These are phyloP conservation scores for Colostygia pectinataria DNA, from an alignment of 2,888 invertebrate genomes.

Conservation along the genomic window DNA sequence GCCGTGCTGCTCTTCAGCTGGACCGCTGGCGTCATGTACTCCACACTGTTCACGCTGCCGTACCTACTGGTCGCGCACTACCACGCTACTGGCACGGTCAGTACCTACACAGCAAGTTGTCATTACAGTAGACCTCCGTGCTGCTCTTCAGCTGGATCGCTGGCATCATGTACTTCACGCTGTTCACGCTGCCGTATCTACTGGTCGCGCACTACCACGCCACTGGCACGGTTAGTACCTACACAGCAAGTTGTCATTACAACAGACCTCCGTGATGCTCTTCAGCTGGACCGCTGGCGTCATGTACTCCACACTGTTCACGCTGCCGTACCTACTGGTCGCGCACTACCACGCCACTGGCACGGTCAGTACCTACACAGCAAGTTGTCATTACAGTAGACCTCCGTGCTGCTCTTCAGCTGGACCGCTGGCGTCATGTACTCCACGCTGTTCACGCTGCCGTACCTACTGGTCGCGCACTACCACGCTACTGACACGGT, in stretches of 20 bases:
- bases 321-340: conserved; percentile 96
- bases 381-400: too few species aligned
- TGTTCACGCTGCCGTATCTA: conserved; percentile 97
- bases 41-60: conserved; percentile 98
- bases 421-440: conserved; percentile 90
- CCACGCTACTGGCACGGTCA: conserved; percentile 94
- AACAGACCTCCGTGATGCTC: too few species aligned
- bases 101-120: conserved; percentile 34
- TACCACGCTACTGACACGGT: conserved; percentile 96
- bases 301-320: conserved; percentile 80
- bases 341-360: conserved; percentile 96
- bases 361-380: conserved; percentile 83
- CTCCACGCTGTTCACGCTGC: conserved; percentile 91
- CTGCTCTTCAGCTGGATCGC: conserved; percentile 86
- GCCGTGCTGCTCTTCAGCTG: conserved; percentile 95
- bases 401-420: too few species aligned
- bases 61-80: conserved; percentile 97
- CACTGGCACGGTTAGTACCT: conserved; percentile 88
- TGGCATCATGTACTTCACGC: conserved; percentile 74
- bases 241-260: too few species aligned
- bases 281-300: conserved; percentile 90
- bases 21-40: conserved; percentile 98
- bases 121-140: too few species aligned
- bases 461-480: conserved; percentile 95
- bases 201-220: conserved; percentile 97